phyloP scores from a whole-genome alignment of 53 echinoderm and acorn worm genomes.

The Holothuria scabra region DNA sequence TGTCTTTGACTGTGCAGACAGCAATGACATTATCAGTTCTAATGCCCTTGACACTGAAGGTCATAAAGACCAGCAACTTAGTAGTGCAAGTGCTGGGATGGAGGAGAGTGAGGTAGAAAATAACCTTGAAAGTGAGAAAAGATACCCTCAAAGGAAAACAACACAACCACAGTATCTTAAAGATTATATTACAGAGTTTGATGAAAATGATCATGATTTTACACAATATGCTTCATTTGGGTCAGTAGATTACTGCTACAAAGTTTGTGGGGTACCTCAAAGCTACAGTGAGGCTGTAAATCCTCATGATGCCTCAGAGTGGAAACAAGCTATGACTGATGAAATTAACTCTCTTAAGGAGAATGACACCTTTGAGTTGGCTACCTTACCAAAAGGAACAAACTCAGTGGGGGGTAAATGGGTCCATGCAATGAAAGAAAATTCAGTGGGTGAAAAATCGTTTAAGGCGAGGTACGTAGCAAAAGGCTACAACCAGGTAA shows the following conservation, averaged over 20 bases:
- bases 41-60: not conserved
- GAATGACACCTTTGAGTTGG: slow-evolving; percentile 48
- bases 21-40: not conserved
- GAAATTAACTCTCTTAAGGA: slow-evolving; percentile 33
- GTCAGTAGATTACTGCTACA: slow-evolving; percentile 3
- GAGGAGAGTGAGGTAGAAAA: not conserved
- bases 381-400: slow-evolving; percentile 39
- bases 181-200: slow-evolving; percentile 41
- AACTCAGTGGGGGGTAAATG: slow-evolving; percentile 27
- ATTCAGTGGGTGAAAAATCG: not conserved
- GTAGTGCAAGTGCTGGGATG: not conserved
- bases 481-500: slow-evolving; percentile 47
- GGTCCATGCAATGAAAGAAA: not conserved
- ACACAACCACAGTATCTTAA: slow-evolving; percentile 22
- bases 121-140: not conserved
- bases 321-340: slow-evolving; percentile 44
- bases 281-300: slow-evolving; percentile 42
- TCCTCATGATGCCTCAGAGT: not conserved
- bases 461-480: not conserved
- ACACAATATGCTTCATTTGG: not conserved
- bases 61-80: not conserved
- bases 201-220: not conserved
- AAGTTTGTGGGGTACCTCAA: not conserved
- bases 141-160: slow-evolving; percentile 47
- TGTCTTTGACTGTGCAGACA: slow-evolving; percentile 7